Evolutionary conservation across 2,888 invertebrate species (phyloP), one percentile per base, ranked within the genome.

Genomic region (Synanthedon formicaeformis): DNA sequence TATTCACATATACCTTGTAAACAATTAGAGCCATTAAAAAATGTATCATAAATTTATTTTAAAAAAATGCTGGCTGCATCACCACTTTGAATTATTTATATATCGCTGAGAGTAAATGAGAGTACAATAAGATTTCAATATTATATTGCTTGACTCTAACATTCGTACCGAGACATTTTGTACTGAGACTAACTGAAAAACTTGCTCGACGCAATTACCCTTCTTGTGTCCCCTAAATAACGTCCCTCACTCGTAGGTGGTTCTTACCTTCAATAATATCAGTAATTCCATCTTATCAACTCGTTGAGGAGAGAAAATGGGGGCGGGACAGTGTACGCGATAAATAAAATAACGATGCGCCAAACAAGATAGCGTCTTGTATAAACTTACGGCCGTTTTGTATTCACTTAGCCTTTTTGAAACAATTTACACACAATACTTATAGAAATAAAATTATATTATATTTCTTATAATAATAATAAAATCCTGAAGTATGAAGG

Each of bases 261-360:
- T 71, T 69, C 69, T 67, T 67, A 66, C 61, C 61, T 67, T 58
- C 66, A 69, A 67, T 78, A 79, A 79, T 79, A 71, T 72, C 70
- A 71, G 77, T 78, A 76, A 78, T 79, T 77, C 71, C 59, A 61
- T 66, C 67, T 74, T 74, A 78, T 77, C 76, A 72, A 63, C 69
- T 74, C 66, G 67, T 71, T 64, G 64, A 66, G 67, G 66, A 61
- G 67, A 71, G 69, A 72, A 71, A 73, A 73, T 67, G 63, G 64
- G 64, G 69, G 70, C 67, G 69, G 64, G 60, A 40, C 62, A 57
- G 61, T 59, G 54, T 60, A 57, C 51, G 65, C 59, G 64, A 65
- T 71, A 68, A 69, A 68, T 63, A 59, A 69, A 71, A 75, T 77
- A 65, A 68, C 61, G 57, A 60, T 61, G 57, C 54, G 52, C 52